Evolutionary conservation across 23 tunicate species (phyloP).

Genomic region (Halocynthia roretzi): DNA sequence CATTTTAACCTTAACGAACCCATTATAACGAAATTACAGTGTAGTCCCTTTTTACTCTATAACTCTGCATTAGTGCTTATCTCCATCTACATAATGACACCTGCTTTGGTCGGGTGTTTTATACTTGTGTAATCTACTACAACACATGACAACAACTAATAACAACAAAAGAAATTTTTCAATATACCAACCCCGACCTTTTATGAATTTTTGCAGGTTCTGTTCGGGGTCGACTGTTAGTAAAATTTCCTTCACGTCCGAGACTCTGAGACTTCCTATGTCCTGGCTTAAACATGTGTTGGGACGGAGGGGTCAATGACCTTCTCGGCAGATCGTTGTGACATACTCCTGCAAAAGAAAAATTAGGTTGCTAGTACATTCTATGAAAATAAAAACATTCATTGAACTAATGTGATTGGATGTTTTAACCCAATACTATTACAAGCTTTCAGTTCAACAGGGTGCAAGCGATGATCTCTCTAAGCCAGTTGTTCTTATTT

Average conservation of each 20-base stretch:
- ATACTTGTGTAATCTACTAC: no score
- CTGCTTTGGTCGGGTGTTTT: no score
- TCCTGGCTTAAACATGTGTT: conserved; percentile 66
- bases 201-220: conserved; percentile 63
- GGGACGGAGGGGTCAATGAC: conserved; percentile 59
- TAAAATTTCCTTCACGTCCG: conserved; percentile 56
- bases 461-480: background rate
- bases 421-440: background rate
- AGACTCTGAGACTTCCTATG: conserved; percentile 80
- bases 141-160: no score
- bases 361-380: no score
- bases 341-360: no score
- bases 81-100: no score
- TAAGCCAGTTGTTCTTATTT: conserved; percentile 6
- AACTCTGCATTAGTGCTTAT: no score
- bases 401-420: conserved; percentile 8
- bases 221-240: conserved; percentile 34
- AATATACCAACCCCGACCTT: conserved; percentile 38
- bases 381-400: no score
- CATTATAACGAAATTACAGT: no score
- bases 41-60: no score
- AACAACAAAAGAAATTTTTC: background rate
- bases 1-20: no score
- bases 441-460: no score
- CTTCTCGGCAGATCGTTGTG: conserved; percentile 2